Conservation (phyloP, 2,888 invertebrate species). For the Lathronympha strigana region DNA sequence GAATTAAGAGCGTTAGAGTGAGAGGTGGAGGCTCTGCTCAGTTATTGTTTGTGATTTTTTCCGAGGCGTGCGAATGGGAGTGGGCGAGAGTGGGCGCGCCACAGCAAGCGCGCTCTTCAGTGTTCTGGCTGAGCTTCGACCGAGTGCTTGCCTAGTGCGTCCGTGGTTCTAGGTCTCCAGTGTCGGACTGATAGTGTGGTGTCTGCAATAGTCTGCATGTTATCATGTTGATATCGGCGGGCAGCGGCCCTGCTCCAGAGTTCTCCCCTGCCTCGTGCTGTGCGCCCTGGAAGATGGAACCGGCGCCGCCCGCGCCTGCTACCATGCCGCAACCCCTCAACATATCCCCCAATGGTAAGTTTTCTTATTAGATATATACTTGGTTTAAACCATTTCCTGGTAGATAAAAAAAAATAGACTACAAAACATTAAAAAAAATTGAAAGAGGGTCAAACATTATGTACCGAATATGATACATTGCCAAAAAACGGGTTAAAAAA, state of each 20-base stretch:
- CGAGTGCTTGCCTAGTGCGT: constrained; percentile 74
- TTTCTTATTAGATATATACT: not conserved
- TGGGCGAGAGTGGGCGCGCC: constrained; percentile 83
- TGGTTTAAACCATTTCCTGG: no score
- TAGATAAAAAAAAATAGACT: no score
- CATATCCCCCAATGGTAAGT: constrained; percentile 84
- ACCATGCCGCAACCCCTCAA: constrained; percentile 79
- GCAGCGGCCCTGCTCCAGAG: constrained; percentile 84
- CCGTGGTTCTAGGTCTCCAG: constrained; percentile 52
- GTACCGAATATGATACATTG: no score
- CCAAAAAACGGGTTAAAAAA: no score
- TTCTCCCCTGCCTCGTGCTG: constrained; percentile 84
- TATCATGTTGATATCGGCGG: constrained; percentile 87
- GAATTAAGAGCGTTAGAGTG: constrained; percentile 82
- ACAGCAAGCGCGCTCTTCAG: constrained; percentile 83
- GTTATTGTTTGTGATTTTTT: constrained; percentile 83
- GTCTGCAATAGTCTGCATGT: constrained; percentile 65
- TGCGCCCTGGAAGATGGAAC: constrained; percentile 87
- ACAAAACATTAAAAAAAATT: no score
- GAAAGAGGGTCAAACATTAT: no score
- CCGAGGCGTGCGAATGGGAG: constrained; percentile 83
- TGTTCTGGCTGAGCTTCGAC: constrained; percentile 84
- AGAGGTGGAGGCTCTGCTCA: constrained; percentile 77
- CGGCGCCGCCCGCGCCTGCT: constrained; percentile 82
- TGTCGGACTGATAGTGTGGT: constrained; percentile 55